Evolutionary conservation across 1,140 invertebrate species (phyloP), one percentile per base, ranked within the genome.

Genomic region (Limonius californicus): DNA sequence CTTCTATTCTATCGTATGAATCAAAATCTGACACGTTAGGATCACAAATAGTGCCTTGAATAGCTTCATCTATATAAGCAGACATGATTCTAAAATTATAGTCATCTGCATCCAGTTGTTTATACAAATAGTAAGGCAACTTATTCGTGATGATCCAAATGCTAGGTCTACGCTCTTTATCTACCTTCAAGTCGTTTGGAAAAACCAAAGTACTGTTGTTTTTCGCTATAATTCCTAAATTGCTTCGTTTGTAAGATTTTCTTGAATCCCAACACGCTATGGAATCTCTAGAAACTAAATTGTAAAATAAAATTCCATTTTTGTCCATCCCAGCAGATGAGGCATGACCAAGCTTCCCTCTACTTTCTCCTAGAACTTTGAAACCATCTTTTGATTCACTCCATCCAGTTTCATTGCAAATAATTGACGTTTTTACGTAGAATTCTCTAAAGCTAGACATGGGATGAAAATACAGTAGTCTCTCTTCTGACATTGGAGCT

Each of bases 381-480:
- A 91, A 89, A 9, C 81, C 81, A 7, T 84, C 81, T 0, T 75
- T 81, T 15, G 80, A 79, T 2, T 82, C 76, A 18, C 76, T 74
- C 68, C 80, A 81, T 0, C 81, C 76, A 0, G 76, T 79, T 59
- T 86, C 83, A 50, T 88, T 83, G 0, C 80, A 73, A 1, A 92
- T 71, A 0, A 87, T 75, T 0, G 84, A 82, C 0, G 87, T 85
- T 4, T 84, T 80, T 0, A 91, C 86, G 18, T 83, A 83, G 70
- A 90, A 92, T 74, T 92, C 89, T 20, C 82, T 69, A 58, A 85
- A 88, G 70, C 89, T 89, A 0, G 89, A 89, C 86, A 92, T 85
- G 0, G 90, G 83, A 76, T 92, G 89, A 69, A 90, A 92, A 65
- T 85, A 91, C 7, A 92, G 66, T 1, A 84, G 79, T 39, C 85